A percentile compares a stretch with the other conserved stretches of the same genome.
phyloP scores from a whole-genome alignment of 1,140 invertebrate genomes.

The Drosophila ananassae region DNA sequence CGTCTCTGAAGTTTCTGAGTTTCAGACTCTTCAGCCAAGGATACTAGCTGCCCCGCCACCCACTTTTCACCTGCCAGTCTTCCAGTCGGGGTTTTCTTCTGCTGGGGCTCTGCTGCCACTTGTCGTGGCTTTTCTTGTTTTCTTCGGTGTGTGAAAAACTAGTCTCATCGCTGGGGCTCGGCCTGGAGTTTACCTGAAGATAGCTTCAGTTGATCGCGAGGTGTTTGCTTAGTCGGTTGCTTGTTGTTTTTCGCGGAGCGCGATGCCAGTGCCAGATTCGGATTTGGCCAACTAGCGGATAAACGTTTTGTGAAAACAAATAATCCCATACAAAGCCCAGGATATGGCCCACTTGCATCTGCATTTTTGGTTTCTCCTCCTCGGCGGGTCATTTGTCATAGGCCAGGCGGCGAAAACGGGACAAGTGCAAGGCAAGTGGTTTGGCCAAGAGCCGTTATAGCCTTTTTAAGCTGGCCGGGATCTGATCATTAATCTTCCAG shows the following conservation, averaged over 20 bases:
- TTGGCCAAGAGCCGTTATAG: constrained; percentile 39
- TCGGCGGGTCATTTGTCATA: neutral
- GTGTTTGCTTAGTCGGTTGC: constrained; percentile 72
- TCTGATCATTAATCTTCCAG: constrained; percentile 29
- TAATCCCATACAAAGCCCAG: constrained; percentile 10
- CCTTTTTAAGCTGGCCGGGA: constrained; percentile 47
- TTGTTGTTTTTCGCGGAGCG: constrained; percentile 22
- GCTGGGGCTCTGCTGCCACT: constrained; percentile 27
- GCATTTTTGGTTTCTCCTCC: constrained; percentile 4
- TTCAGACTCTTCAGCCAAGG: constrained; percentile 25
- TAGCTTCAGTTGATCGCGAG: constrained; percentile 72
- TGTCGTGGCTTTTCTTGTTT: constrained; percentile 48
- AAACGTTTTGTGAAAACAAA: constrained; percentile 4
- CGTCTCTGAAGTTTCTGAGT: constrained; percentile 9
- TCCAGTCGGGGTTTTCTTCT: constrained; percentile 5
- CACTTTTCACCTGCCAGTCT: constrained; percentile 1
- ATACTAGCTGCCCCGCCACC: constrained; percentile 14
- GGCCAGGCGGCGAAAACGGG: constrained; percentile 45
- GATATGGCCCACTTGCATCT: constrained; percentile 13
- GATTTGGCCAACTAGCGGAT: constrained; percentile 5
- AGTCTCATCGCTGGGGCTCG: constrained; percentile 43
- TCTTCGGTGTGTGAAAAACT: constrained; percentile 49
- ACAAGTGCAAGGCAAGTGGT: constrained; percentile 69
- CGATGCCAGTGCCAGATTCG: constrained; percentile 41
- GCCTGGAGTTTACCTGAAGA: constrained; percentile 41